Percentiles rank a stretch among this genome's conserved stretches.
These are phyloP conservation scores for Stenolophus ochropezus DNA, from an alignment of 2,888 invertebrate genomes.

Conservation along the genomic window DNA sequence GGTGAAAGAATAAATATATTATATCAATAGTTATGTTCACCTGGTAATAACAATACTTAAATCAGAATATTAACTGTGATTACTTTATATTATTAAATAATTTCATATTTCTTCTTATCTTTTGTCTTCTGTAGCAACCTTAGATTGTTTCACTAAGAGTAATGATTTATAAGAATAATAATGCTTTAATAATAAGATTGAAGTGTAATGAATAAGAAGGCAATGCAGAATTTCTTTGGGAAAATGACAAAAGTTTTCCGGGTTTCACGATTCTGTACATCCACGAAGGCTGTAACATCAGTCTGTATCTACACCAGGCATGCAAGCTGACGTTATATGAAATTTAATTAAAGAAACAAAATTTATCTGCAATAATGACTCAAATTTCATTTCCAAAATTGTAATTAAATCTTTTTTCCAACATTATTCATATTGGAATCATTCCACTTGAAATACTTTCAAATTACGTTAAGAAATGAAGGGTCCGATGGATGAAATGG, in stretches of 20 bases:
- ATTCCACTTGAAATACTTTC: not conserved
- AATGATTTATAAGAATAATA: not conserved
- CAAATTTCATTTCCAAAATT: slow-evolving; percentile 46
- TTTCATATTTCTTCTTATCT: too few species aligned
- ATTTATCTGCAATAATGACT: slow-evolving; percentile 31
- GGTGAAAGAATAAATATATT: slow-evolving; percentile 19
- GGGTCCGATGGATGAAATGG: too few species aligned
- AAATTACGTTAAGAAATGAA: not conserved
- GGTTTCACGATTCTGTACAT: slow-evolving; percentile 24
- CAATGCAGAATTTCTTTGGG: not conserved
- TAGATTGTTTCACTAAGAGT: too few species aligned
- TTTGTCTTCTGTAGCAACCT: too few species aligned
- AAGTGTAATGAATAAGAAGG: not conserved
- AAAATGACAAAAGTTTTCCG: slow-evolving; percentile 39
- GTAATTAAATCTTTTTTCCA: slow-evolving; percentile 43
- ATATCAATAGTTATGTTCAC: too few species aligned
- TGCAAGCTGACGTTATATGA: slow-evolving; percentile 51
- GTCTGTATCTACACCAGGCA: slow-evolving; percentile 25
- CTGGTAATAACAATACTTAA: too few species aligned
- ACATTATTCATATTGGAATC: slow-evolving; percentile 11
- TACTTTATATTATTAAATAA: too few species aligned
- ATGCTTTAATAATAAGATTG: not conserved
- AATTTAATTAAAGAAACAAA: slow-evolving; percentile 52
- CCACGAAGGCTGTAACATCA: slow-evolving; percentile 14
- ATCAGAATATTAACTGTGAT: too few species aligned